phyloP scores from a whole-genome alignment of 2,888 invertebrate species.

The Thereva unica region DNA sequence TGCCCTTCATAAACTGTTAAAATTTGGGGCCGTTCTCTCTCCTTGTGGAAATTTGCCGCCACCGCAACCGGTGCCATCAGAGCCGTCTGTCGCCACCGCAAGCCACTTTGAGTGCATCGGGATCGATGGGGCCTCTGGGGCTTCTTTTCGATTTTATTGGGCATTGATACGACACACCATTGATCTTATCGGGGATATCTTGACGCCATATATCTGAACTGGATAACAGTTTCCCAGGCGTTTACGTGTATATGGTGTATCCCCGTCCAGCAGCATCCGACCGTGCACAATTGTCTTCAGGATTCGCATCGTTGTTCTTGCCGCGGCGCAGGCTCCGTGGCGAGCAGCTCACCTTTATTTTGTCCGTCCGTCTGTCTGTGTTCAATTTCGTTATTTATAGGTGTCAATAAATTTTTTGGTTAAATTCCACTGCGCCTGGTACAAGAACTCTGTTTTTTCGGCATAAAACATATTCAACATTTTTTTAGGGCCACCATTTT shows the following conservation, averaged over 20 bases:
- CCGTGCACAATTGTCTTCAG: conserved; percentile 31
- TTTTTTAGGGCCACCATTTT: too few relatives aligned
- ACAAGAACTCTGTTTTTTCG: background rate
- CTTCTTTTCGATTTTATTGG: conserved; percentile 48
- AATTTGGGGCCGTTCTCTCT: conserved; percentile 25
- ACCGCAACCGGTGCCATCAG: conserved; percentile 17
- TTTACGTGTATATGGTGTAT: too few relatives aligned
- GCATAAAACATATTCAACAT: too few relatives aligned
- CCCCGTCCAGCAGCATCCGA: conserved; percentile 6
- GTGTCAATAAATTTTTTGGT: conserved; percentile 52
- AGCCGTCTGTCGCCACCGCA: conserved; percentile 29
- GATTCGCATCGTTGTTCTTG: conserved; percentile 16
- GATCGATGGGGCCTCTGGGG: conserved; percentile 15
- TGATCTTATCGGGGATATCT: conserved; percentile 56
- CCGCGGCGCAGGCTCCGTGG: conserved; percentile 31
- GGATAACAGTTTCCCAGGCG: conserved; percentile 36
- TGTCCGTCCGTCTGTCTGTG: conserved; percentile 39
- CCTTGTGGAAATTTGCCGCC: conserved; percentile 22
- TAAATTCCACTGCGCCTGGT: conserved; percentile 36
- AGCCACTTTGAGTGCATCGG: conserved; percentile 27
- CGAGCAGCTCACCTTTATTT: conserved; percentile 13
- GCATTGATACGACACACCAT: conserved; percentile 54
- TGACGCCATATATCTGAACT: conserved; percentile 52
- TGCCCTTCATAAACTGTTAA: conserved; percentile 36
- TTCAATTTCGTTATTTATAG: conserved; percentile 53